Evolutionary conservation across 2,113 vertebrate genomes (phyloP).

Genomic region (Probosciger aterrimus): DNA sequence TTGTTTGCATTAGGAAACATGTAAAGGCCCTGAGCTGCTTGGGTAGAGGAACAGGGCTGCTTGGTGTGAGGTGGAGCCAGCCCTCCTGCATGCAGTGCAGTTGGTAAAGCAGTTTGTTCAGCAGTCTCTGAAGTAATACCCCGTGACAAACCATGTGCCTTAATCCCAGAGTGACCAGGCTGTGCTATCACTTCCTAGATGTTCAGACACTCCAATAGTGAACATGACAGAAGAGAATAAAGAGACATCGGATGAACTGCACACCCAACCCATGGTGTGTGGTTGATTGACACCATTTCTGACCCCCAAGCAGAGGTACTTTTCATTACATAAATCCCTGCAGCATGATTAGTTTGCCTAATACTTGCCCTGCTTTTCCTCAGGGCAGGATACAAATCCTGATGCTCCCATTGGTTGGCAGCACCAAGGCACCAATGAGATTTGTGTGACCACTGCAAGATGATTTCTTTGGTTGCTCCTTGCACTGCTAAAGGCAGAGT

Average conservation of each 20-base stretch:
- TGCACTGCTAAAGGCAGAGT: not conserved
- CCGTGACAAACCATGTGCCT: not conserved
- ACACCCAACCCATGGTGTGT: not conserved
- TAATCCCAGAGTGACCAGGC: not conserved
- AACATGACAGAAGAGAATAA: not conserved
- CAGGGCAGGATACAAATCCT: slow-evolving; percentile 14
- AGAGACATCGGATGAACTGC: not conserved
- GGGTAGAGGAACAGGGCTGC: not conserved
- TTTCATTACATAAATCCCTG: slow-evolving; percentile 31
- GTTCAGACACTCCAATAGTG: not conserved
- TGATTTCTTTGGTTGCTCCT: not conserved
- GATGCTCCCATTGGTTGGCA: slow-evolving; percentile 20
- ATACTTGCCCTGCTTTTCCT: slow-evolving; percentile 46
- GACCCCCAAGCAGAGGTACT: not conserved
- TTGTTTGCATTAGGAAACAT: not conserved
- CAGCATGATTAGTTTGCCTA: slow-evolving; percentile 35
- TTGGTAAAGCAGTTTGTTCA: not conserved
- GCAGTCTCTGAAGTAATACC: not conserved
- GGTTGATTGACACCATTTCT: not conserved
- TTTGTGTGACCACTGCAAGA: not conserved
- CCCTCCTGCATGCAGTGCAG: not conserved
- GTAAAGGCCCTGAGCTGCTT: not conserved
- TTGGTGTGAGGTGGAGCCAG: rapidly evolving
- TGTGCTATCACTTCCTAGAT: not conserved
- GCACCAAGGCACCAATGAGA: not conserved